Evolutionary conservation across 2,113 vertebrate genomes (phyloP), one percentile per base, ranked within the genome.

Genomic region (Corvus moneduloides): DNA sequence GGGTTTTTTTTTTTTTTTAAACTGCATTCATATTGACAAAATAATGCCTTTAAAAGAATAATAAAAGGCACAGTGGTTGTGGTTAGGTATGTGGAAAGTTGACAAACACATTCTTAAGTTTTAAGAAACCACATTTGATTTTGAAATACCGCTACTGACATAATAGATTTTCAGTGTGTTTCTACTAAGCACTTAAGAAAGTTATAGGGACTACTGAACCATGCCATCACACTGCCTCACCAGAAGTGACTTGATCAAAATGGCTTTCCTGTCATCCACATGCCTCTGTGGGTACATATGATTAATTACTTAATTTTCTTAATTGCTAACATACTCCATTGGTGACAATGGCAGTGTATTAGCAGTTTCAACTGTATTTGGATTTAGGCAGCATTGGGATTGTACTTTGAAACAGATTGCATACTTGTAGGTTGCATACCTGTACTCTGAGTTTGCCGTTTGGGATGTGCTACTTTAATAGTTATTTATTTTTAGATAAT

Each of bases 31-130:
- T 95, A 96, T 97, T 97, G 85, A 83, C 94, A 93, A 97, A 97
- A 97, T 97, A 95, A 96, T 96, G 97, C 97, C 97, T 76, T 97
- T 97, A 96, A 84, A 97, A 96, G 95, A 96, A 96, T 96, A 98
- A 97, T 97, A 97, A 95, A 98, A 97, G 87, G 96, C 96, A 97
- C 97, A 97, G 98, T 96, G 96, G 94, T 97, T 98, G 95, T 97
- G 94, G 91, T 92, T 94, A 93, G 39, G 88, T 94, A 1, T 87
- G 92, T 95, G 90, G 69, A 76, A 94, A 72, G 67, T 67, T 93
- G 84, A 92, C 95, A 94, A 94, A 85, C 32, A 72, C 48, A 86
- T 94, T 96, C 84, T 94, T 84, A 61, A 92, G 54, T 92, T 94
- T 93, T 93, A 87, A 92, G 88, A 93, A 89, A 90, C 93, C 93